Base-by-base conservation (phyloP, 2,113 vertebrate genomes). In the Falcunculus frontatus region DNA sequence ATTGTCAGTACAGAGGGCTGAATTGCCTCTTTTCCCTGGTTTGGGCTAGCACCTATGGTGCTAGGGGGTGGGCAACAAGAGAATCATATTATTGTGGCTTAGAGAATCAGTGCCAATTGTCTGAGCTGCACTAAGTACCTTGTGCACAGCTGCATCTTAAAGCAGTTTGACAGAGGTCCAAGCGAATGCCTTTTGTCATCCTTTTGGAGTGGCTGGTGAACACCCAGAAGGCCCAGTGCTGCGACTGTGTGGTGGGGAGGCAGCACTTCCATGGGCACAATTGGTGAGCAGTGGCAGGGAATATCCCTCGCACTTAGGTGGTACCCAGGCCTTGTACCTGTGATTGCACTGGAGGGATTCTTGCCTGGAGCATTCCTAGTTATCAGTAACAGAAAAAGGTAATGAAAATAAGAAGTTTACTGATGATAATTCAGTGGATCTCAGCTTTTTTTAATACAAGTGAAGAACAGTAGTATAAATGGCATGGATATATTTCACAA, bases 231-330 rank as follows among this genome's bases (percentile, higher is more conserved):
- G 32, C 3, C 1, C 20, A 23, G 44, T 3, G 57, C 39, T 9
- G 17, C 29, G 32, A 2, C 32, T 6, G 37, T 37, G 73, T 13
- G 41, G 76, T 21, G 33, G 46, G 33, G 50, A 70, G 55, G 35
- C 13, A 30, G 55, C 9, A 49, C n/a, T 29, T 22, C 27, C 35
- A 1, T 4, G 37, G 63, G 49, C 74, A 49, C 49, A 21, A 1
- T 29, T 11, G 26, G 44, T 14, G 44, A 44, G 33, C 22, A 3
- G n/a, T 13, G 25, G 29, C 11, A 59, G 33, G 1, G 0, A 52
- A 47, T 30, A 21, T 37, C 37, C 60, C 37, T 69, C 1, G 0
- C 6, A 1, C 23, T 44, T 18, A 26, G 32, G 37, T 9, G 46
- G 29, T 33, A 32, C 37, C 42, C 18, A 12, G 23, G 15, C 50